Percentiles rank a stretch among this genome's conserved stretches.
These are phyloP conservation scores for Egretta garzetta DNA, from an alignment of 2,113 vertebrate genomes.

Conservation along the genomic window DNA sequence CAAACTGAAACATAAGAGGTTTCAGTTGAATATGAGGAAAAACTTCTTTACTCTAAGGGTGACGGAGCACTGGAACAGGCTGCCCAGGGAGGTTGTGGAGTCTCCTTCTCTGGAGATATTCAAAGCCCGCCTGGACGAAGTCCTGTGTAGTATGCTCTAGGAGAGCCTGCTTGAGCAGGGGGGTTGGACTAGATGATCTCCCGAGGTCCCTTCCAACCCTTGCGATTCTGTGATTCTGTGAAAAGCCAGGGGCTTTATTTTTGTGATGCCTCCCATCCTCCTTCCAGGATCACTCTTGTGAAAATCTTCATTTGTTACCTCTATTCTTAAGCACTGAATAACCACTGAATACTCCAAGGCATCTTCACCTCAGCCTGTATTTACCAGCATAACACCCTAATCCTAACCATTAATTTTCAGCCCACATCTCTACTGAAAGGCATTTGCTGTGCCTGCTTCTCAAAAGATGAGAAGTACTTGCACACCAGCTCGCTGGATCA, in stretches of 20 bases:
- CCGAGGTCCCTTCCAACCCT: too few relatives aligned
- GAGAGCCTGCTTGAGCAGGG: too few relatives aligned
- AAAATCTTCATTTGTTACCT: not conserved
- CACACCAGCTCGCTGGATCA: conserved; percentile 77
- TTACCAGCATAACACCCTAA: not conserved
- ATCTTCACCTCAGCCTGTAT: not conserved
- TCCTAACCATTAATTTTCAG: not conserved
- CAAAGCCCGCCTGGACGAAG: too few relatives aligned
- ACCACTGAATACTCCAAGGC: not conserved
- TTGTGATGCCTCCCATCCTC: not conserved
- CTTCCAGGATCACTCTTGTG: not conserved
- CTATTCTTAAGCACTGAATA: not conserved
- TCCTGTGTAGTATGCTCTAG: too few relatives aligned
- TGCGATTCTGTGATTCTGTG: too few relatives aligned
- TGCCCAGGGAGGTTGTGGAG: too few relatives aligned
- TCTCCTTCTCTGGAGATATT: too few relatives aligned
- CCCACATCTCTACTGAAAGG: conserved; percentile 78
- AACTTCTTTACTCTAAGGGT: too few relatives aligned
- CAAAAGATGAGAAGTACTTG: conserved; percentile 75
- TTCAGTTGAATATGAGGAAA: too few relatives aligned
- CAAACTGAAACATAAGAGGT: too few relatives aligned
- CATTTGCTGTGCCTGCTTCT: conserved; percentile 81
- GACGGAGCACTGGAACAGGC: too few relatives aligned
- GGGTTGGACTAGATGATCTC: too few relatives aligned
- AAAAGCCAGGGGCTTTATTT: not conserved